Evolutionary conservation across 2,888 invertebrate species (phyloP).

Genomic region (Cylloceria caligata): DNA sequence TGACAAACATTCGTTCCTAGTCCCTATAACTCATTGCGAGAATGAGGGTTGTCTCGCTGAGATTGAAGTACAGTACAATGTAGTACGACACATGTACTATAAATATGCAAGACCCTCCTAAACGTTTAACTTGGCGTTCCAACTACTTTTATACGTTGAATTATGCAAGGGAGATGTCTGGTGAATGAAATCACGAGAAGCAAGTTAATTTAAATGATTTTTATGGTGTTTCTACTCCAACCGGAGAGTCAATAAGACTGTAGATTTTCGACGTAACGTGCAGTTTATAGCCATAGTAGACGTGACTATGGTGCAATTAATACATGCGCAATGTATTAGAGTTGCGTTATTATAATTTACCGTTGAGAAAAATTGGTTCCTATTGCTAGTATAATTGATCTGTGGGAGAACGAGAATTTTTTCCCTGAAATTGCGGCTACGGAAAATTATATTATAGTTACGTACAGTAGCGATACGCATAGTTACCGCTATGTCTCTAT

Average conservation of each 20-base stretch:
- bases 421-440: not conserved
- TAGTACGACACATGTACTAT: conserved; percentile 22
- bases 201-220: conserved; percentile 1
- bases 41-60: conserved; percentile 52
- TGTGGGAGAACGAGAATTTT: not conserved
- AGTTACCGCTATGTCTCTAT: not conserved
- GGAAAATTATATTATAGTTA: not conserved
- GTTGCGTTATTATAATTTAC: not conserved
- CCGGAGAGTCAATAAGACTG: not conserved
- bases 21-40: conserved; percentile 46
- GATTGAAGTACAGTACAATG: conserved; percentile 40
- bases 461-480: not conserved
- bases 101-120: conserved; percentile 43
- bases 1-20: conserved; percentile 35
- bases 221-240: not conserved
- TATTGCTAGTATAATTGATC: conserved; percentile 2
- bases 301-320: not conserved
- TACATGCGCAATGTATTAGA: not conserved
- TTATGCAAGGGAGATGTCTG: conserved; percentile 47
- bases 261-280: too few species aligned
- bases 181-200: conserved; percentile 55
- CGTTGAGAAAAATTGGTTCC: not conserved
- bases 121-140: conserved; percentile 41
- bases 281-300: not conserved
- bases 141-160: conserved; percentile 41